Percentiles rank a stretch among this genome's conserved stretches.
Conservation (phyloP, 2,797 vertebrate genomes). For the Vespertilio murinus region DNA sequence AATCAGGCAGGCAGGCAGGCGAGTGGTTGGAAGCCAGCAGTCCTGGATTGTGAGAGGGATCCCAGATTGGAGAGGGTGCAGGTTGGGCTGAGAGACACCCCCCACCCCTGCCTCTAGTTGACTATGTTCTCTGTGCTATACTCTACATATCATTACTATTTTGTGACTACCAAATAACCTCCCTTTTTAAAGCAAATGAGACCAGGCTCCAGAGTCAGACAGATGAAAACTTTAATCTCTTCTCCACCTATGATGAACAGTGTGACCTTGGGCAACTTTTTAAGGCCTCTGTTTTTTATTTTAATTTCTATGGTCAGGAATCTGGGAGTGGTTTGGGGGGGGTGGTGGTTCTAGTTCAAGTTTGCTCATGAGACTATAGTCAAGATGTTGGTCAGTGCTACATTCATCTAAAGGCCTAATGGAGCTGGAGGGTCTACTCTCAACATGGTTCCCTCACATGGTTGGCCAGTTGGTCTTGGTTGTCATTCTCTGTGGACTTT, state of each 20-base stretch:
- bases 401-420: not conserved
- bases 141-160: not conserved
- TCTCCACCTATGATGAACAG: not conserved
- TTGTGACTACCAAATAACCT: not conserved
- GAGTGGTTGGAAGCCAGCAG: too few relatives aligned
- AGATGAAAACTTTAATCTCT: conserved; percentile 26
- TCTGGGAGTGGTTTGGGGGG: not conserved
- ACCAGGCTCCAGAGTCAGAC: not conserved
- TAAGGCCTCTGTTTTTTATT: not conserved
- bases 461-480: not conserved
- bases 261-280: not conserved
- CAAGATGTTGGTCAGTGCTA: not conserved
- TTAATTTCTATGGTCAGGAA: not conserved
- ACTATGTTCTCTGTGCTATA: not conserved
- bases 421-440: not conserved
- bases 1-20: too few relatives aligned
- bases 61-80: too few relatives aligned
- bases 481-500: not conserved
- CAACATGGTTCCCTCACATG: not conserved
- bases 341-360: not conserved
- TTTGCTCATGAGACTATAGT: not conserved
- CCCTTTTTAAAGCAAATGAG: conserved; percentile 4
- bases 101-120: too few relatives aligned
- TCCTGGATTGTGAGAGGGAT: too few relatives aligned
- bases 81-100: too few relatives aligned